Evolutionary conservation across 2,113 vertebrate species (phyloP).

Genomic region (Noctilio leporinus): DNA sequence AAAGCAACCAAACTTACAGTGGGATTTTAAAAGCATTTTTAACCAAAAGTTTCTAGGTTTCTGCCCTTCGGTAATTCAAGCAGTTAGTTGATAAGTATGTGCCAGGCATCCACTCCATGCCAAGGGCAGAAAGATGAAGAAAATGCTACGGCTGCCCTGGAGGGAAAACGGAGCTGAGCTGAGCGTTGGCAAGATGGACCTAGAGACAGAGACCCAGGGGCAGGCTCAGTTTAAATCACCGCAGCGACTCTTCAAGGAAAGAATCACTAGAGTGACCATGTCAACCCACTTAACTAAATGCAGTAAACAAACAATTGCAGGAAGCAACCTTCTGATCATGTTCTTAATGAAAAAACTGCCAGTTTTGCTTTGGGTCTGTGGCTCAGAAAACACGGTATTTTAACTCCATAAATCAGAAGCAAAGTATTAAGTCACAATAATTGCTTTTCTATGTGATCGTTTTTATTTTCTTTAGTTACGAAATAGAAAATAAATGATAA

Average conservation of each 20-base stretch:
- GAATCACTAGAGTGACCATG: background rate
- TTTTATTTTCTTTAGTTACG: background rate
- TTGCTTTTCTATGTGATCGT: background rate
- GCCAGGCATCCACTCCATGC: background rate
- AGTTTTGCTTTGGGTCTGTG: background rate
- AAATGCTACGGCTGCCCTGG: background rate
- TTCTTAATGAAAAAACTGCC: background rate
- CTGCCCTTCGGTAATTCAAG: background rate
- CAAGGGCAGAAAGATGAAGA: background rate
- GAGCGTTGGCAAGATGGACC: background rate
- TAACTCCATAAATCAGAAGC: background rate
- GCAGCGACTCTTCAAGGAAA: background rate
- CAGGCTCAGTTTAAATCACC: background rate
- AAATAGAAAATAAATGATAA: background rate
- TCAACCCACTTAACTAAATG: too few species aligned
- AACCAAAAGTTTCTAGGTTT: background rate
- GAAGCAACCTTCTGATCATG: background rate
- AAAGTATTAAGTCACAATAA: background rate
- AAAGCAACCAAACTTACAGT: background rate
- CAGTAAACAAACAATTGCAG: background rate
- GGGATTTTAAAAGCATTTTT: background rate
- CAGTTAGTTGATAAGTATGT: background rate
- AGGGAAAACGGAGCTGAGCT: background rate
- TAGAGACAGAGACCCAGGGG: background rate
- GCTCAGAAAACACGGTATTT: background rate